These are phyloP conservation scores for Apocheima hispidaria DNA, from an alignment of 2,888 invertebrate genomes.

Conservation along the genomic window DNA sequence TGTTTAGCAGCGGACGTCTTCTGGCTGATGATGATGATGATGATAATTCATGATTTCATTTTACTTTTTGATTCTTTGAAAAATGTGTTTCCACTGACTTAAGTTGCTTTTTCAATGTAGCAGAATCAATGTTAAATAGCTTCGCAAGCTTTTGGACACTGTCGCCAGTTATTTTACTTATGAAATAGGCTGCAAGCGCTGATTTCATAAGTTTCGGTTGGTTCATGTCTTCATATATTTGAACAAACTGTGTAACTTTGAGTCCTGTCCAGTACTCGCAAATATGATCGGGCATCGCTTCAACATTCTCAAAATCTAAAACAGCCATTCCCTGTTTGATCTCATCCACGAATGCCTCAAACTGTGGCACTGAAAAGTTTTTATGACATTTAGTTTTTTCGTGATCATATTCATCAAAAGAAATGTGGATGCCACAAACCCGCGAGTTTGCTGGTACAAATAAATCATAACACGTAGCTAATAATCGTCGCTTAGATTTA, in stretches of 20 bases:
- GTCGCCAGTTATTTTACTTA: constrained; percentile 7
- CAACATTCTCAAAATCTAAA: constrained; percentile 12
- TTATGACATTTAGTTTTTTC: not conserved
- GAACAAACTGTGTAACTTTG: not conserved
- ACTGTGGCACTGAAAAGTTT: not conserved
- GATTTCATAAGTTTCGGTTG: constrained; percentile 1
- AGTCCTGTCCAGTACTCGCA: constrained; percentile 13
- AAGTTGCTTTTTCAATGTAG: not conserved
- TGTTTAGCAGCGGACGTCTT: too few relatives aligned
- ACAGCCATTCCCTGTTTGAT: constrained; percentile 1
- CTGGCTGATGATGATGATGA: too few relatives aligned
- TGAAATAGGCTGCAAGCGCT: constrained; percentile 8
- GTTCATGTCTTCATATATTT: constrained; percentile 3
- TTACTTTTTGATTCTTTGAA: not conserved
- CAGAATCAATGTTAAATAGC: constrained; percentile 1
- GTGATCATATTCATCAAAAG: not conserved
- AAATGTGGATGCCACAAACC: not conserved
- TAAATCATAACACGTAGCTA: not conserved
- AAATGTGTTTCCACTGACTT: not conserved
- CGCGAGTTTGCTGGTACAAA: not conserved
- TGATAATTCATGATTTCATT: not conserved
- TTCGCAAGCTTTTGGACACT: constrained; percentile 9
- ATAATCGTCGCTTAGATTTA: not conserved
- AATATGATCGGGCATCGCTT: constrained; percentile 10
- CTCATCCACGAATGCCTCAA: constrained; percentile 7